phyloP scores from a whole-genome alignment of 2,888 invertebrate genomes.

The Ceraclea dissimilis region DNA sequence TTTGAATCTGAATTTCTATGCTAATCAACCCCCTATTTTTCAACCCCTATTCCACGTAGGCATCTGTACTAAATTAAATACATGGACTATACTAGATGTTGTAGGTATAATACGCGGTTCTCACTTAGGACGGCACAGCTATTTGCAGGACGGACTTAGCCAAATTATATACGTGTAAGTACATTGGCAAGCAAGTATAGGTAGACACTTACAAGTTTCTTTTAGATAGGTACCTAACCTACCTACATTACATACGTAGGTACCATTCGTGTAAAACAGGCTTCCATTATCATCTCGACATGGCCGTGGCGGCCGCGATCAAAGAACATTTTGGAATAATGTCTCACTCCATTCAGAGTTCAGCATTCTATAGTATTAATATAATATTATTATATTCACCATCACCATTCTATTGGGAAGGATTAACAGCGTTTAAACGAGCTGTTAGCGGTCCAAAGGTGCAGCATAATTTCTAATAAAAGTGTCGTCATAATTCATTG shows the following conservation, averaged over 20 bases:
- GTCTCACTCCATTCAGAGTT: conserved; percentile 14
- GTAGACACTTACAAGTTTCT: conserved; percentile 5
- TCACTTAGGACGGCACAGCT: too few relatives aligned
- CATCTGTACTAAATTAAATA: too few relatives aligned
- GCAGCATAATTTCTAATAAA: conserved; percentile 17
- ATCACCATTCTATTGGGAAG: background rate
- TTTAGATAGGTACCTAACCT: background rate
- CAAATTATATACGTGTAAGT: too few relatives aligned
- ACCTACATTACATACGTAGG: background rate
- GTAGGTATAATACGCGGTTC: too few relatives aligned
- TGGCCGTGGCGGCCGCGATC: conserved; percentile 20
- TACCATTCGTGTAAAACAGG: conserved; percentile 4
- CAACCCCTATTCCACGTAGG: conserved; percentile 17
- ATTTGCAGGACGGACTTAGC: too few relatives aligned
- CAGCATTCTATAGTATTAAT: conserved; percentile 11
- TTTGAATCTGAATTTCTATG: too few relatives aligned
- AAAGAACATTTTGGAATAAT: conserved; percentile 16
- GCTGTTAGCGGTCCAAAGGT: conserved; percentile 3
- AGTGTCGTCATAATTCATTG: conserved; percentile 15
- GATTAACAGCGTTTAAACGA: background rate
- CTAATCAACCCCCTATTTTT: conserved; percentile 3
- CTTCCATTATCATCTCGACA: conserved; percentile 8
- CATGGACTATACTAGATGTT: too few relatives aligned
- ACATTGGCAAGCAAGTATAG: too few relatives aligned
- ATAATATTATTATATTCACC: conserved; percentile 14